Base-by-base conservation (phyloP, 2,797 vertebrate genomes). In the Paedocypris micromegethes region DNA sequence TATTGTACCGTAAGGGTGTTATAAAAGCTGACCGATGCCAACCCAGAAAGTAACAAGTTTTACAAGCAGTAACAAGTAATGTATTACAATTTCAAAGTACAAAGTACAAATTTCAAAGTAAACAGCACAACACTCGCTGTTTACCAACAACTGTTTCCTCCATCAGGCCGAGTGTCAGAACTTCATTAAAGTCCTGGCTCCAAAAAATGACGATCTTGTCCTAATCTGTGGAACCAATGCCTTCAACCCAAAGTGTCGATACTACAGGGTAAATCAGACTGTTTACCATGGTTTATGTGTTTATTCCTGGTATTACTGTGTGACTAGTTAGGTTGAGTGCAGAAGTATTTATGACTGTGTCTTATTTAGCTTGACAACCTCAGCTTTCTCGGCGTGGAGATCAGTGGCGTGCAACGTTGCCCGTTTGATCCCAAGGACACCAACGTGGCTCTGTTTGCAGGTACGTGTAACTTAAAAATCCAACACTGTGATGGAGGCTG, bases 231-330 rank as follows among this genome's bases (percentile, higher is more conserved):
- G 97, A 40, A 98, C 97, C 72, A 98, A 99, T 42, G 94, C 95
- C 5, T 99, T 98, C 84, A 98, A 98, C 85, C 97, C 97, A n/a
- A 96, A 96, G 93, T 99, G 97, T 86, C 90, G 97, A 86, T 98
- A 98, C 86, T 98, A 98, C 70, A 91, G 89, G 90, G 97, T 99
- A 83, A 89, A 93, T 82, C 68, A 66, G 7, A 7, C 7, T 58
- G 61, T 68, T 51, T 59, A 58, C 62, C 43, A 49, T 39, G 42
- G 38, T 50, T 68, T 68, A 67, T 44, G n/a, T n/a, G n/a, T n/a
- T n/a, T n/a, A n/a, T n/a, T n/a, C n/a, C n/a, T n/a, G n/a, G n/a
- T n/a, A n/a, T n/a, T n/a, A n/a, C n/a, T 56, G 49, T 50, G 52
- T 72, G 75, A 78, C 83, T 64, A 9, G 42, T 60, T 60, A 67